phyloP scores from a whole-genome alignment of 2,113 vertebrate species.

The Pteropus alecto region DNA sequence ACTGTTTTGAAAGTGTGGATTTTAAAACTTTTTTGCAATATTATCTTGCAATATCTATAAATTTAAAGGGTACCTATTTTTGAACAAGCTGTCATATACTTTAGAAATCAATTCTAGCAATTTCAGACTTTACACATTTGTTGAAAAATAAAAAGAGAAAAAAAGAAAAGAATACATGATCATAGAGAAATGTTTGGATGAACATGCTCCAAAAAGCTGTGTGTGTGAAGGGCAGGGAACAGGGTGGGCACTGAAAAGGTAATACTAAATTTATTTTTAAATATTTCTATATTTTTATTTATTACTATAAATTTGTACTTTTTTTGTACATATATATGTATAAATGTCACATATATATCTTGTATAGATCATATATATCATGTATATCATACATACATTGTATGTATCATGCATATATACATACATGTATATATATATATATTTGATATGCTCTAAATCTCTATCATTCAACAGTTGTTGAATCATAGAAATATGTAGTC shows the following conservation, averaged over 20 bases:
- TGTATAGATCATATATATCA: neutral
- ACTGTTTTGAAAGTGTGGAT: neutral
- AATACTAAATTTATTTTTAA: neutral
- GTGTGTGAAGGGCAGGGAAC: too few species aligned
- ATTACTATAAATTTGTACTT: neutral
- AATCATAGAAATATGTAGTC: neutral
- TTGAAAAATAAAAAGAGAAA: neutral
- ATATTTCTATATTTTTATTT: neutral
- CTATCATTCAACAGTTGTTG: neutral
- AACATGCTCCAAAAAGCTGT: neutral
- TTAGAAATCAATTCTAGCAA: neutral
- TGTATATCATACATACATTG: neutral
- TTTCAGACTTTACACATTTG: neutral
- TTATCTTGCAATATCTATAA: neutral
- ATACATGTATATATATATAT: too few species aligned
- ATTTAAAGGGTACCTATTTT: neutral
- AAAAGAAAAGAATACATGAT: neutral
- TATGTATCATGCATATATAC: neutral
- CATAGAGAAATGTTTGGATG: neutral
- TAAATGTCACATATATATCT: neutral
- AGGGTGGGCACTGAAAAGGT: neutral
- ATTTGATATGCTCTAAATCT: neutral
- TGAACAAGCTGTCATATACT: neutral
- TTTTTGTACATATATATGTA: neutral
- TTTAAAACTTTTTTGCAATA: neutral